Evolutionary conservation across 2,113 vertebrate genomes (phyloP).

Genomic region (Prionailurus bengalensis): DNA sequence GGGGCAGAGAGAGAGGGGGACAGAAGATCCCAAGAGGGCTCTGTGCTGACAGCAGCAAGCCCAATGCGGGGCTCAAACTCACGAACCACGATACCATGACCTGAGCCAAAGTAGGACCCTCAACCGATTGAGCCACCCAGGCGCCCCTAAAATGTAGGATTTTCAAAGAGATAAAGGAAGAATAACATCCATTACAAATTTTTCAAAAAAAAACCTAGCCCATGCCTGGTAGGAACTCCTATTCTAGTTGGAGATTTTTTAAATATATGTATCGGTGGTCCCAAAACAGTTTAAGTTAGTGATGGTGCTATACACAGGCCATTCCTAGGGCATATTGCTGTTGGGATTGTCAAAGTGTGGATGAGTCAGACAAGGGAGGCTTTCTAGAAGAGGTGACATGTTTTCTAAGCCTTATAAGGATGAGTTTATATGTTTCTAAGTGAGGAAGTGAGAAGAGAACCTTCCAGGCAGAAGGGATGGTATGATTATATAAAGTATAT

Average conservation of each 20-base stretch:
- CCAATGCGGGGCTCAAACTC: too few relatives aligned
- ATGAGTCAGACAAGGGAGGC: background rate
- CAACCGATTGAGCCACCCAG: too few relatives aligned
- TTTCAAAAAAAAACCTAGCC: background rate
- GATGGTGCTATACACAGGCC: background rate
- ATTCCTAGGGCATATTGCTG: constrained; percentile 18
- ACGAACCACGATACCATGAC: too few relatives aligned
- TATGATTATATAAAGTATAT: constrained; percentile 28
- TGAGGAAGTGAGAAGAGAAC: constrained; percentile 15
- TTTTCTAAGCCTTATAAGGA: constrained; percentile 52
- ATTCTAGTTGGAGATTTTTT: constrained; percentile 57
- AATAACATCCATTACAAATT: background rate
- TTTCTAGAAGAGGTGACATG: constrained; percentile 11
- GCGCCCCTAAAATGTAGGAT: background rate
- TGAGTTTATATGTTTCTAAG: constrained; percentile 37
- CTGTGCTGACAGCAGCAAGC: too few relatives aligned
- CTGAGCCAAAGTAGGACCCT: too few relatives aligned
- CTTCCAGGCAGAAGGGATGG: constrained; percentile 38
- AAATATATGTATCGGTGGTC: background rate
- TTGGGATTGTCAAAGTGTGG: constrained; percentile 4
- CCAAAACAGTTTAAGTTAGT: constrained; percentile 14
- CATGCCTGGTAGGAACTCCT: background rate
- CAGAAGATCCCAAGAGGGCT: too few relatives aligned
- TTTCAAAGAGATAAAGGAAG: constrained; percentile 26
- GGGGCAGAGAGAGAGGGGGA: too few relatives aligned